These are phyloP conservation scores for Tiphia femorata DNA, from an alignment of 2,888 invertebrate species.

Conservation along the genomic window DNA sequence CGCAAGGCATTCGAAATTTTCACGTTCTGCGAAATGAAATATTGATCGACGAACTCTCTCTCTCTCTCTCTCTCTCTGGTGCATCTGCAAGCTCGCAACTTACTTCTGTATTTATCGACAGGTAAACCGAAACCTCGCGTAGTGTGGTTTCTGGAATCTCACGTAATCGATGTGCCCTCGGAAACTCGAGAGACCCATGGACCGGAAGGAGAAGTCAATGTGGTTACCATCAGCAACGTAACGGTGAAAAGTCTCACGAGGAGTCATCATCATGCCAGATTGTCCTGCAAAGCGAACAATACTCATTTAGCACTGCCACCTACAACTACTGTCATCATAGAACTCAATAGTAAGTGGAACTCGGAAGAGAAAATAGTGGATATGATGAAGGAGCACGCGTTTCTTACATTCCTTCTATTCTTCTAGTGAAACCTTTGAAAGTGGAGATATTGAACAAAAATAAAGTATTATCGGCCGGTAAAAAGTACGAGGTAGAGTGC, in stretches of 20 bases:
- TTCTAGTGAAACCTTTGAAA: slow-evolving; percentile 87
- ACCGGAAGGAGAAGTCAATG: slow-evolving; percentile 70
- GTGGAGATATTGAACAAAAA: slow-evolving; percentile 87
- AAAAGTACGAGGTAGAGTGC: slow-evolving; percentile 88
- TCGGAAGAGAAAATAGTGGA: not conserved
- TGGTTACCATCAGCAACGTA: slow-evolving; percentile 84
- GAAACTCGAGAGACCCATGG: slow-evolving; percentile 73
- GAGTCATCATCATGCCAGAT: slow-evolving; percentile 85
- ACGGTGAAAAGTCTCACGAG: slow-evolving; percentile 85
- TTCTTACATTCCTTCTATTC: slow-evolving; percentile 1
- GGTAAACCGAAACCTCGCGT: slow-evolving; percentile 84
- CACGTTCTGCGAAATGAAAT: no score
- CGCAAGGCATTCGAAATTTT: no score
- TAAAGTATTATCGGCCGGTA: slow-evolving; percentile 86
- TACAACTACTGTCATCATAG: slow-evolving; percentile 84
- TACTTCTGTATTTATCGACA: slow-evolving; percentile 54
- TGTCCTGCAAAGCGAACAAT: slow-evolving; percentile 90
- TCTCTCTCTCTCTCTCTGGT: not conserved
- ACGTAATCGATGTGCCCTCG: slow-evolving; percentile 85
- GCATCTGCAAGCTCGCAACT: not conserved
- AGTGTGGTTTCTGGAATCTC: slow-evolving; percentile 87
- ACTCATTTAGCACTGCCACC: slow-evolving; percentile 86
- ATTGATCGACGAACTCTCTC: no score
- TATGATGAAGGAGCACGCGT: slow-evolving; percentile 17
- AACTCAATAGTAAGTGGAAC: slow-evolving; percentile 90